Conservation (phyloP, 92 coral and sea anemone genomes). For the Umimayanthus kanabou region DNA sequence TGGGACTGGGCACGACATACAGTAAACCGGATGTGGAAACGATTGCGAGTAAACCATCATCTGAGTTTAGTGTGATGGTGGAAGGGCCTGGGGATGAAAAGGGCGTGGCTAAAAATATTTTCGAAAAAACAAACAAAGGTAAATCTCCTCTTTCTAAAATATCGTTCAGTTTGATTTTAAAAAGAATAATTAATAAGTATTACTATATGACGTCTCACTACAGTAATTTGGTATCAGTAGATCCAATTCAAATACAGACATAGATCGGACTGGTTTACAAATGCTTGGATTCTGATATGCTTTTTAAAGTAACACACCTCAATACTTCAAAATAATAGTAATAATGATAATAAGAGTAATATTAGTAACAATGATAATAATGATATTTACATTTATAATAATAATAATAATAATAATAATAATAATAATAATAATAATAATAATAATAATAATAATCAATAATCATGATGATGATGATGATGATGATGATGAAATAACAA, state of each 20-base stretch:
- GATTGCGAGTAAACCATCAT: constrained; percentile 51
- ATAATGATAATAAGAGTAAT: too few relatives aligned
- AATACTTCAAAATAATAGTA: too few relatives aligned
- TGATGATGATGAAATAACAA: too few relatives aligned
- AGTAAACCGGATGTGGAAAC: constrained; percentile 49
- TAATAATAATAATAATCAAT: too few relatives aligned
- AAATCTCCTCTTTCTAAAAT: background rate
- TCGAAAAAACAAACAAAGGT: constrained; percentile 79
- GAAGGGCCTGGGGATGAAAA: constrained; percentile 58
- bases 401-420: too few relatives aligned
- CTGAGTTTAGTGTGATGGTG: constrained; percentile 55
- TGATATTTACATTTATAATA: too few relatives aligned
- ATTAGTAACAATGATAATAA: too few relatives aligned
- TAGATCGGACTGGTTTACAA: background rate
- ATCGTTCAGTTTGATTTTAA: background rate
- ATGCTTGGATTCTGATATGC: too few relatives aligned
- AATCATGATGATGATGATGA: too few relatives aligned
- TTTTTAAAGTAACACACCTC: too few relatives aligned
- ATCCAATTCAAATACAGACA: background rate
- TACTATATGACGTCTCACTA: background rate
- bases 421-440: too few relatives aligned
- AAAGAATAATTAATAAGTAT: background rate
- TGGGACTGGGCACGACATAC: constrained; percentile 60
- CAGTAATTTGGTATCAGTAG: background rate
- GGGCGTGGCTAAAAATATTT: constrained; percentile 62